Conservation (phyloP, 2,888 invertebrate genomes). For the Amblyjoppa proteus region DNA sequence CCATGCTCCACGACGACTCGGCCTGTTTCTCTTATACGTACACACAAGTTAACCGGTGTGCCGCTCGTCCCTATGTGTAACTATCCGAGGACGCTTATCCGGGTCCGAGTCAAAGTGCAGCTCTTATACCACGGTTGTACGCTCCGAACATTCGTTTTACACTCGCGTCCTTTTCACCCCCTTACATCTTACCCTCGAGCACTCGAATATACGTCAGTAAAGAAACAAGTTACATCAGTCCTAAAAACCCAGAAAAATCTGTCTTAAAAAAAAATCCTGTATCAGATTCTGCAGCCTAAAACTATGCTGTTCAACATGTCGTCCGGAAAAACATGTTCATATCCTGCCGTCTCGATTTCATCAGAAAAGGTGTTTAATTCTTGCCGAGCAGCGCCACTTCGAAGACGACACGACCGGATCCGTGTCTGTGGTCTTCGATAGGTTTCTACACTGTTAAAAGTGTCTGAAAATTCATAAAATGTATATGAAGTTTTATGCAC, state of each 20-base stretch:
- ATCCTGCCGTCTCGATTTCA: not conserved
- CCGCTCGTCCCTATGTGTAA: slow-evolving; percentile 37
- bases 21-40: slow-evolving; percentile 44
- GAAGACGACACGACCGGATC: not conserved
- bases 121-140: slow-evolving; percentile 35
- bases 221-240: slow-evolving; percentile 20
- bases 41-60: slow-evolving; percentile 17
- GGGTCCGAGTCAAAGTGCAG: slow-evolving; percentile 57
- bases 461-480: too few species aligned
- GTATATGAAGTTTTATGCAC: too few species aligned
- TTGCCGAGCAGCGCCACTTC: too few species aligned
- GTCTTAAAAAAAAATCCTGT: not conserved
- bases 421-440: not conserved
- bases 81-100: slow-evolving; percentile 58
- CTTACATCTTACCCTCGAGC: not conserved
- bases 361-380: too few species aligned
- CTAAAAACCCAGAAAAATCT: not conserved
- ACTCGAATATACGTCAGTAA: slow-evolving; percentile 20
- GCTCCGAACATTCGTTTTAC: slow-evolving; percentile 26
- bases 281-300: not conserved
- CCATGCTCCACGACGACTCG: slow-evolving; percentile 48
- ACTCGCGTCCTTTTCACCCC: slow-evolving; percentile 15
- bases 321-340: not conserved
- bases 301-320: not conserved
- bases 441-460: too few species aligned